These are phyloP conservation scores for Hofmannophila pseudospretella DNA, from an alignment of 2,888 invertebrate genomes.

Conservation along the genomic window DNA sequence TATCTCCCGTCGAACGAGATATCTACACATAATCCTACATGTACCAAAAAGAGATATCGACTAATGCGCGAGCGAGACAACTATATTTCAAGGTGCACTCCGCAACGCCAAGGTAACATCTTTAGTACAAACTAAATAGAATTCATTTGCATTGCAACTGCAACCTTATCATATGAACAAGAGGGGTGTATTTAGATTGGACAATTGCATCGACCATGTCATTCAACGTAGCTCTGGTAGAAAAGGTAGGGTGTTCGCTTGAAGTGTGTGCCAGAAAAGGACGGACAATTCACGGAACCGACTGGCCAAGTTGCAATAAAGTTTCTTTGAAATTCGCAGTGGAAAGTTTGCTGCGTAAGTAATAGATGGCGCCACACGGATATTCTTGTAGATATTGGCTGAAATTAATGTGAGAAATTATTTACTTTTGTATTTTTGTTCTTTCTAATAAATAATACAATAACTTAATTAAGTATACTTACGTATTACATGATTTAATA, in stretches of 20 bases:
- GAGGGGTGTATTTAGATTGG: slow-evolving; percentile 58
- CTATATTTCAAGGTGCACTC: slow-evolving; percentile 61
- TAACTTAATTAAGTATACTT: too few relatives aligned
- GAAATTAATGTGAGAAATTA: background rate
- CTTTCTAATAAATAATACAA: too few relatives aligned
- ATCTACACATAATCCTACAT: slow-evolving; percentile 67
- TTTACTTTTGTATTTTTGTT: too few relatives aligned
- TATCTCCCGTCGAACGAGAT: slow-evolving; percentile 70
- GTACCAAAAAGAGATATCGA: slow-evolving; percentile 63
- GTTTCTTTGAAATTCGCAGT: slow-evolving; percentile 44
- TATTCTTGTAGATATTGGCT: slow-evolving; percentile 15
- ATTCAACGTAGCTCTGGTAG: slow-evolving; percentile 35
- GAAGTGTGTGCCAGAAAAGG: slow-evolving; percentile 37
- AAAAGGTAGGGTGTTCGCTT: slow-evolving; percentile 40
- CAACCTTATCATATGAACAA: slow-evolving; percentile 50
- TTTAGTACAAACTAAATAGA: slow-evolving; percentile 41
- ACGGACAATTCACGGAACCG: slow-evolving; percentile 40
- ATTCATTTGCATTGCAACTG: slow-evolving; percentile 60
- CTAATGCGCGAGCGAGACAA: slow-evolving; percentile 58
- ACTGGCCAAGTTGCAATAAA: slow-evolving; percentile 54
- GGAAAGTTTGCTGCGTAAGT: slow-evolving; percentile 39
- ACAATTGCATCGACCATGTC: slow-evolving; percentile 34
- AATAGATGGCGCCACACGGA: slow-evolving; percentile 65
- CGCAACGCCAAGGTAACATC: slow-evolving; percentile 45
- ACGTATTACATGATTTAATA: too few relatives aligned